Percentiles rank a stretch among this genome's conserved stretches.
Conservation (phyloP, 2,888 invertebrate species). For the Scrobipalpa costella region DNA sequence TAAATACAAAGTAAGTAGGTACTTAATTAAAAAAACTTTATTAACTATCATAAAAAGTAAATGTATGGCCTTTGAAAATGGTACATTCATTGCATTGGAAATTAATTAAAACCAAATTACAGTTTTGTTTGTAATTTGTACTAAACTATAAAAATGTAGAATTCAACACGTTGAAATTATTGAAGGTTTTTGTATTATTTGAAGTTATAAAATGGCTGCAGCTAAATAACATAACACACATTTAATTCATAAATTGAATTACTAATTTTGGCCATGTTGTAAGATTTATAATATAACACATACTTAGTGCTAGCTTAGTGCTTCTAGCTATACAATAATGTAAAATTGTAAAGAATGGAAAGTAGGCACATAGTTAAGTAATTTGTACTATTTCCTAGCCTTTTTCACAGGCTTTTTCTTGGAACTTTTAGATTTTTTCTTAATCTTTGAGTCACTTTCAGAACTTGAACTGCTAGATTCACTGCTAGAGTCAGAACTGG, state of each 20-base stretch:
- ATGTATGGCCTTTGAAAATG: no score
- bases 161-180: no score
- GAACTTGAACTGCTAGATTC: constrained; percentile 59
- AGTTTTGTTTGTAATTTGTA: neutral
- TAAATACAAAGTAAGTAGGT: constrained; percentile 1
- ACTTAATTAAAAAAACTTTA: neutral
- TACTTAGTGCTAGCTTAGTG: no score
- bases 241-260: neutral
- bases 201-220: no score
- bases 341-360: neutral
- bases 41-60: no score
- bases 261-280: no score
- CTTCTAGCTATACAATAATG: no score
- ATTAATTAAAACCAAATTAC: neutral
- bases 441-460: constrained; percentile 54
- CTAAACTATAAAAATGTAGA: neutral
- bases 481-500: constrained; percentile 58
- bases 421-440: constrained; percentile 46
- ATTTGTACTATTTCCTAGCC: constrained; percentile 28
- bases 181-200: no score
- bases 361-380: neutral
- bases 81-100: no score
- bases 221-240: neutral
- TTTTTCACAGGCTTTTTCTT: constrained; percentile 46
- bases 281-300: no score